phyloP scores from a whole-genome alignment of 2,113 vertebrate species.

The Sander vitreus region DNA sequence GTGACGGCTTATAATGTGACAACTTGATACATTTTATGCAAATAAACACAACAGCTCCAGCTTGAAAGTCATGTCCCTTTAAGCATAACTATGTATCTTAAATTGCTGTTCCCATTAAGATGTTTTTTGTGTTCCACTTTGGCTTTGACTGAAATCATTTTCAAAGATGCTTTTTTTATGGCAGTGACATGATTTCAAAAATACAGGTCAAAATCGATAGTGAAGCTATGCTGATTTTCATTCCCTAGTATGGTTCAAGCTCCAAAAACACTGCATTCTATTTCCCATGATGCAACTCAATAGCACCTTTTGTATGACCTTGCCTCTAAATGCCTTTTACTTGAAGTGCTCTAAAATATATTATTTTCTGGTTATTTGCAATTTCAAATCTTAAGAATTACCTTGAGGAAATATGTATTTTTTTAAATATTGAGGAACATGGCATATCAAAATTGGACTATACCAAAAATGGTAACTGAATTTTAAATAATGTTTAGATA shows the following conservation, averaged over 20 bases:
- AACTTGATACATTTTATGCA: constrained; percentile 14
- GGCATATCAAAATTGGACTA: no score
- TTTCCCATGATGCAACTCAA: background rate
- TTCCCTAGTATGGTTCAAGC: background rate
- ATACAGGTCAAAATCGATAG: background rate
- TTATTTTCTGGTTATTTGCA: no score
- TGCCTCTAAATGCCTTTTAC: background rate
- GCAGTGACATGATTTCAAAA: background rate
- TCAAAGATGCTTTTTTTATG: constrained; percentile 4
- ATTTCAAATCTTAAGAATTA: background rate
- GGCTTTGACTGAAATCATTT: background rate
- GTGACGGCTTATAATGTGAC: constrained; percentile 15
- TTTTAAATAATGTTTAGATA: background rate
- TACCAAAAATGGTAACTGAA: no score
- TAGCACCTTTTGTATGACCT: background rate
- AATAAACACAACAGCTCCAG: constrained; percentile 1
- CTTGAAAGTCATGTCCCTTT: background rate
- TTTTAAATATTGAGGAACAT: no score
- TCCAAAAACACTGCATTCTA: background rate
- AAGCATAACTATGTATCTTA: background rate
- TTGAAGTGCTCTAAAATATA: background rate
- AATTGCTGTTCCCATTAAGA: background rate
- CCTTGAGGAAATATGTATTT: no score
- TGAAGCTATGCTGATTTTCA: background rate
- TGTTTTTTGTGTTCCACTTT: background rate